Evolutionary conservation across 1,140 invertebrate genomes (phyloP).

Genomic region (Danaus plexippus): DNA sequence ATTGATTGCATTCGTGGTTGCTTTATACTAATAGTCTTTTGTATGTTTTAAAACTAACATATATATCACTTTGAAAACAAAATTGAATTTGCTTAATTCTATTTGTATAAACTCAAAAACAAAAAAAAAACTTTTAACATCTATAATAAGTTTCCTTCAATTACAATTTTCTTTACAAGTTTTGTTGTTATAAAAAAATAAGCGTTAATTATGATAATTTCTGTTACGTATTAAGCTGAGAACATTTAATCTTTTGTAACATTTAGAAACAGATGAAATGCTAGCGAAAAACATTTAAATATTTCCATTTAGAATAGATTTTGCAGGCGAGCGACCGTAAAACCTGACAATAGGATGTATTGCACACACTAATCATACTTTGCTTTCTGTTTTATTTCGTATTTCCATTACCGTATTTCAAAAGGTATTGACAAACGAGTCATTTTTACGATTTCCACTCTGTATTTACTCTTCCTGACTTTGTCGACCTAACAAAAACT

Average conservation of each 20-base stretch:
- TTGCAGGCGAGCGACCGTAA: constrained; percentile 48
- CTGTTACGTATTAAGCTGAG: too few species aligned
- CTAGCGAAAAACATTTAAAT: constrained; percentile 33
- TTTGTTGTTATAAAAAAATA: too few species aligned
- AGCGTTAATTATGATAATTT: too few species aligned
- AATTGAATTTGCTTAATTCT: too few species aligned
- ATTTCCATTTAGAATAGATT: constrained; percentile 55
- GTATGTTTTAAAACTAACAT: too few species aligned
- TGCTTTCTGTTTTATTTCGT: constrained; percentile 70
- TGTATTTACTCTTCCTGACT: constrained; percentile 21
- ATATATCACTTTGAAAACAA: too few species aligned
- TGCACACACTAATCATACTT: constrained; percentile 68
- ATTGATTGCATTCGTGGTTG: constrained; percentile 36
- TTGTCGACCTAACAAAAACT: too few species aligned
- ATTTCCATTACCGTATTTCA: constrained; percentile 71
- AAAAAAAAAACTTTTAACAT: too few species aligned
- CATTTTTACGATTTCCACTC: constrained; percentile 64
- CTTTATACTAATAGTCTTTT: constrained; percentile 4
- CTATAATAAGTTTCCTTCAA: too few species aligned
- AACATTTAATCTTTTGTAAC: background rate
- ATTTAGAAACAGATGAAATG: background rate
- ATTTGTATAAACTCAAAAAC: too few species aligned
- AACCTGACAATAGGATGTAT: constrained; percentile 59
- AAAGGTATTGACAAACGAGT: constrained; percentile 69
- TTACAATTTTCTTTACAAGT: too few species aligned